A percentile compares a stretch with the other conserved stretches of the same genome.
Conservation (phyloP, 2,888 invertebrate species). For the Euproctis similis region DNA sequence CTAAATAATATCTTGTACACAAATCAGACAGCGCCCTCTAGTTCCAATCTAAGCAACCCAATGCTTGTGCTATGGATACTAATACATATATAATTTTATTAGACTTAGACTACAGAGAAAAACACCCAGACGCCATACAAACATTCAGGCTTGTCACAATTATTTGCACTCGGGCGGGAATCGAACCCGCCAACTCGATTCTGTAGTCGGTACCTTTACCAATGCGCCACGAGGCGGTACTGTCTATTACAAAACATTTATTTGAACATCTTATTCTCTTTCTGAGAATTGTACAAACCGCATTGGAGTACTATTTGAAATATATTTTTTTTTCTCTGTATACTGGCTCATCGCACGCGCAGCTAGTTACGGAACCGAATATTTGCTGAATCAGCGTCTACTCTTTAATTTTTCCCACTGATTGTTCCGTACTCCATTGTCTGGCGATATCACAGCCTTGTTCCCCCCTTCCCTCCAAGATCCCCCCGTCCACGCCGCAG, state of each 20-base stretch:
- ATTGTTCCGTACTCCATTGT: constrained; percentile 70
- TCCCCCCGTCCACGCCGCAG: constrained; percentile 19
- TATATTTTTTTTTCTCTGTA: constrained; percentile 13
- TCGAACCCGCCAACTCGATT: too few species aligned
- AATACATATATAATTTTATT: too few species aligned
- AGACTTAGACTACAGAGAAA: too few species aligned
- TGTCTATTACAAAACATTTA: neutral
- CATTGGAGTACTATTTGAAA: constrained; percentile 8
- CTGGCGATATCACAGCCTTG: constrained; percentile 55
- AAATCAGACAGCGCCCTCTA: too few species aligned
- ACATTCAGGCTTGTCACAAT: too few species aligned
- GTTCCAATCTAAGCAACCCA: too few species aligned
- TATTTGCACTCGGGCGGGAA: too few species aligned
- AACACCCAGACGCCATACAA: too few species aligned
- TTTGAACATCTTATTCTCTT: constrained; percentile 1
- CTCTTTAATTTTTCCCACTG: constrained; percentile 65
- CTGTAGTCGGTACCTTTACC: too few species aligned
- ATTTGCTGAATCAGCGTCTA: constrained; percentile 67
- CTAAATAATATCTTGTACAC: too few species aligned
- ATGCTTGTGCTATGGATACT: too few species aligned
- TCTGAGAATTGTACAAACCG: constrained; percentile 7
- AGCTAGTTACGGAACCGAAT: constrained; percentile 51
- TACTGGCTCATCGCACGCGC: constrained; percentile 32
- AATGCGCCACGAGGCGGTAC: too few species aligned
- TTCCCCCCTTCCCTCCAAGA: constrained; percentile 19